Evolutionary conservation across 1,140 invertebrate species (phyloP).

Genomic region (Bombus sylvicola): DNA sequence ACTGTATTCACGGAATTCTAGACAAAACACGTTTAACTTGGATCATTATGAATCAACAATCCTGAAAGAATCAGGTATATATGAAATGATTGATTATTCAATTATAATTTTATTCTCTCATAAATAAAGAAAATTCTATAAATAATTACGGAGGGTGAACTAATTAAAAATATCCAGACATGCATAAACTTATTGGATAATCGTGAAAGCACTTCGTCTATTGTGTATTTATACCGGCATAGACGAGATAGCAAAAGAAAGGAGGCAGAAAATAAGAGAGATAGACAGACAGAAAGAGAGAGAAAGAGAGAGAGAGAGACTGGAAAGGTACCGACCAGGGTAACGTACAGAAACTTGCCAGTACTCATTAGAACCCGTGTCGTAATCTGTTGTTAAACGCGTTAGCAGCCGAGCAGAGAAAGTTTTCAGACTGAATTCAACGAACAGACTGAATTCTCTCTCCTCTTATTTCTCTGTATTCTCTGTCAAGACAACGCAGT

Average conservation of each 20-base stretch:
- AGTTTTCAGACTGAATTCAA: slow-evolving; percentile 50
- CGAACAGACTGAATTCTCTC: slow-evolving; percentile 29
- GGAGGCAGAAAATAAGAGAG: not conserved
- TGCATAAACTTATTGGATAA: slow-evolving; percentile 5
- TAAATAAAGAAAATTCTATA: not conserved
- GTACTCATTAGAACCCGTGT: slow-evolving; percentile 61
- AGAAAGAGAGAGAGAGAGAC: not conserved
- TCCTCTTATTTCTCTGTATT: not conserved
- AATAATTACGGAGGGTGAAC: not conserved
- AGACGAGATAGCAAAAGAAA: not conserved
- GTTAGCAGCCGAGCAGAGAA: slow-evolving; percentile 53
- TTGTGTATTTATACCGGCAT: slow-evolving; percentile 1
- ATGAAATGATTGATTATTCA: not conserved
- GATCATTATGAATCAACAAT: not conserved
- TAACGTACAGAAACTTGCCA: slow-evolving; percentile 46
- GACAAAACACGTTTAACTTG: not conserved
- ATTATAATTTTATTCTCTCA: not conserved
- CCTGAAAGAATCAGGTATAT: not conserved
- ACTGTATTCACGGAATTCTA: no score
- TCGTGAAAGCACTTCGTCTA: slow-evolving; percentile 23
- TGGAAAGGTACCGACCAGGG: slow-evolving; percentile 29
- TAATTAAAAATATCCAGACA: not conserved
- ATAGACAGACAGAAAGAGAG: not conserved
- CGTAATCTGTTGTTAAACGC: slow-evolving; percentile 57
- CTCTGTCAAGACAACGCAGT: not conserved